These are phyloP conservation scores for Tachina fera DNA, from an alignment of 2,888 invertebrate genomes.

Conservation along the genomic window DNA sequence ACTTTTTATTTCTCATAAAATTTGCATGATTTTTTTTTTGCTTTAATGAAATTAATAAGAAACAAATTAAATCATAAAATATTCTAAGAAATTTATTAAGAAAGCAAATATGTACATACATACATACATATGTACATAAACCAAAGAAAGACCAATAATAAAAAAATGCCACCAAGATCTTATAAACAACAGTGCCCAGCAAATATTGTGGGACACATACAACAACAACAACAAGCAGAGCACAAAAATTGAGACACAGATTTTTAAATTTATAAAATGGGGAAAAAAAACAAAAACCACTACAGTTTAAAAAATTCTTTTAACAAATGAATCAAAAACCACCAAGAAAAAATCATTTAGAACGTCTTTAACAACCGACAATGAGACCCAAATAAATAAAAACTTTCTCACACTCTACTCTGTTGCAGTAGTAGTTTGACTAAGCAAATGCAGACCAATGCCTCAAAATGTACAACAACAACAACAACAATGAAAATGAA, in stretches of 20 bases:
- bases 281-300: background rate
- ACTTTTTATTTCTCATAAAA: constrained; percentile 12
- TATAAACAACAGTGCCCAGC: constrained; percentile 27
- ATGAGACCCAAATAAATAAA: constrained; percentile 5
- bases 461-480: background rate
- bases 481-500: constrained; percentile 10
- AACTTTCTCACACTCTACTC: constrained; percentile 67
- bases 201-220: constrained; percentile 41
- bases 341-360: constrained; percentile 37
- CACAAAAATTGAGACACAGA: constrained; percentile 1
- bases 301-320: constrained; percentile 45
- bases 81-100: constrained; percentile 58
- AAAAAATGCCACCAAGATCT: constrained; percentile 59
- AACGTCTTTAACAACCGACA: constrained; percentile 38
- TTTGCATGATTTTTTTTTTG: constrained; percentile 16
- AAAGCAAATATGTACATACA: no score
- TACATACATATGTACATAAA: no score
- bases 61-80: constrained; percentile 63
- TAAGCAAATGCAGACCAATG: constrained; percentile 60
- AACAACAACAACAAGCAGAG: background rate
- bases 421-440: constrained; percentile 26
- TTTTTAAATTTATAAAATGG: background rate
- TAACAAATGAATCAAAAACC: constrained; percentile 51
- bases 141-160: constrained; percentile 10
- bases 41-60: constrained; percentile 55